Conservation (phyloP, 2,888 invertebrate genomes). For the Yponomeuta evonymella region DNA sequence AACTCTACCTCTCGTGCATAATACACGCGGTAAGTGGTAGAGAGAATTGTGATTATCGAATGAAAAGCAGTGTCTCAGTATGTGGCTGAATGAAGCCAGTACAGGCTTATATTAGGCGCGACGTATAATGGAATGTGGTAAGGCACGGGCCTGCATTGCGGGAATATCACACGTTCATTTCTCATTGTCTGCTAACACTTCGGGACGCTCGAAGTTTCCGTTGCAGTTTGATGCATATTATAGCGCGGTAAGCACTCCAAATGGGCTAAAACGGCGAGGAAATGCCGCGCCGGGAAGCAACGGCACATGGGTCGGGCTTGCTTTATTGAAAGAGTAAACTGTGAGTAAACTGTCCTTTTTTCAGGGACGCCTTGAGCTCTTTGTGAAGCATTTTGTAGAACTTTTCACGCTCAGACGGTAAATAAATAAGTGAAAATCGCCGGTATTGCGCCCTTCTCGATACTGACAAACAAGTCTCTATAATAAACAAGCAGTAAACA, state of each 20-base stretch:
- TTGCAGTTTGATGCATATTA: constrained; percentile 74
- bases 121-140: constrained; percentile 22
- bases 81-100: too few species aligned
- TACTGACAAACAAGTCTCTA: neutral
- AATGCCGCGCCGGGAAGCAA: constrained; percentile 54
- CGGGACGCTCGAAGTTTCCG: constrained; percentile 52
- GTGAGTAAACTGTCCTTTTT: constrained; percentile 46
- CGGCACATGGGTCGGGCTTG: constrained; percentile 48
- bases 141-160: constrained; percentile 56
- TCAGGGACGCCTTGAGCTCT: constrained; percentile 61
- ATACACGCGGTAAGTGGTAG: too few species aligned
- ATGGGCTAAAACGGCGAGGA: constrained; percentile 56
- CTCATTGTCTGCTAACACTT: constrained; percentile 66
- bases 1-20: too few species aligned
- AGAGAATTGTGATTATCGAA: too few species aligned
- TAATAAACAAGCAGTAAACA: constrained; percentile 13
- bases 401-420: constrained; percentile 44
- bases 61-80: too few species aligned
- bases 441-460: neutral
- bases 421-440: neutral
- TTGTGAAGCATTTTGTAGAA: constrained; percentile 60
- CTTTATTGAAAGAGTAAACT: constrained; percentile 73
- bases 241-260: constrained; percentile 67
- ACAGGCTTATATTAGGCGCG: neutral
- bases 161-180: constrained; percentile 68